Evolutionary conservation across 2,797 vertebrate genomes (phyloP).

Genomic region (Pseudochaenichthys georgianus): DNA sequence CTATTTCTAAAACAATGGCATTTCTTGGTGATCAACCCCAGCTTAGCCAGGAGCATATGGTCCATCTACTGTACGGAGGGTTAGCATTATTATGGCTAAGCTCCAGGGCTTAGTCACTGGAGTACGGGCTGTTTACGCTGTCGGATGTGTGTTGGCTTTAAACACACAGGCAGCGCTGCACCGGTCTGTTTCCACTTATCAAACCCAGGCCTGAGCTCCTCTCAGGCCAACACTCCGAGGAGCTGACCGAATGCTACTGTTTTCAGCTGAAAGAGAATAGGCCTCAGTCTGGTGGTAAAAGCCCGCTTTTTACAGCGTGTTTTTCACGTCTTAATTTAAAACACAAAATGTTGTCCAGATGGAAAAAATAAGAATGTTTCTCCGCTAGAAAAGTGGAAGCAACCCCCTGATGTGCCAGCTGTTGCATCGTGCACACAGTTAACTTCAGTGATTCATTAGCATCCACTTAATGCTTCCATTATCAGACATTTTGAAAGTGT

Average conservation of each 20-base stretch:
- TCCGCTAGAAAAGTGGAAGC: constrained; percentile 19
- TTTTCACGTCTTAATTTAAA: constrained; percentile 62
- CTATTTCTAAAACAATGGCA: constrained; percentile 54
- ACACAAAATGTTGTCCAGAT: constrained; percentile 60
- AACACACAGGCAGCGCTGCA: constrained; percentile 71
- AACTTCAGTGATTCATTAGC: constrained; percentile 13
- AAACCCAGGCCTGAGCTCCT: constrained; percentile 86
- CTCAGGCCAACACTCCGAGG: constrained; percentile 74
- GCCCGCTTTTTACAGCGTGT: constrained; percentile 42
- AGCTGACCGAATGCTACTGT: constrained; percentile 80
- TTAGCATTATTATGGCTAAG: constrained; percentile 65
- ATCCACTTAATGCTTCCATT: constrained; percentile 6
- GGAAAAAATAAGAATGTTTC: constrained; percentile 20
- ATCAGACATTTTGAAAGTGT: constrained; percentile 23
- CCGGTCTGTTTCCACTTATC: constrained; percentile 89
- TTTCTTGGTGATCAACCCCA: constrained; percentile 38
- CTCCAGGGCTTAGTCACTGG: constrained; percentile 69
- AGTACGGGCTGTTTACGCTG: constrained; percentile 76
- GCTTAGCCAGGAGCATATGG: constrained; percentile 61
- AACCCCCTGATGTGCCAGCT: constrained; percentile 14
- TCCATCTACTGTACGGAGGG: constrained; percentile 62
- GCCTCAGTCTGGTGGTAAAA: constrained; percentile 58
- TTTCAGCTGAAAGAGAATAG: constrained; percentile 61
- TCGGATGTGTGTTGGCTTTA: constrained; percentile 82
- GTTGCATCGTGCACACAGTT: constrained; percentile 36